Percentiles rank a stretch among this genome's conserved stretches.
Conservation (phyloP, 1,140 invertebrate genomes). For the Ridgeia piscesae region DNA sequence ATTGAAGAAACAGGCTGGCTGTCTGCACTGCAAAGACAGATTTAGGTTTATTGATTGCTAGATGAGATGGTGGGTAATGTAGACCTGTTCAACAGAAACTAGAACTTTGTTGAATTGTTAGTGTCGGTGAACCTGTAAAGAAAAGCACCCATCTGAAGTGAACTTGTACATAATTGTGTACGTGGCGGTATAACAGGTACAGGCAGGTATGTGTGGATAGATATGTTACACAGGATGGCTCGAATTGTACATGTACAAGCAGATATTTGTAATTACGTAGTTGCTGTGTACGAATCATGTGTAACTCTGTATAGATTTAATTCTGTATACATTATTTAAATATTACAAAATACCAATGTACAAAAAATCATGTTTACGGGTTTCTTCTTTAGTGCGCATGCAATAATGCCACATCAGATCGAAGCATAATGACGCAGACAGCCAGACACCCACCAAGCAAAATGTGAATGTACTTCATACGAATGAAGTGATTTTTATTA, state of each 20-base stretch:
- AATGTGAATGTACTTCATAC: too few relatives aligned
- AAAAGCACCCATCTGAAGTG: not conserved
- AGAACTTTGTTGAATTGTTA: not conserved
- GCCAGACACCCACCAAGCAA: too few relatives aligned
- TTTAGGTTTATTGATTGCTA: not conserved
- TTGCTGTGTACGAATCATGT: not conserved
- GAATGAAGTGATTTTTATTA: too few relatives aligned
- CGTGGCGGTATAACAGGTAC: not conserved
- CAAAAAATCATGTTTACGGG: not conserved
- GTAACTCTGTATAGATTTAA: slow-evolving; percentile 1
- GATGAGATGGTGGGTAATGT: not conserved
- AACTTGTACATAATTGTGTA: not conserved
- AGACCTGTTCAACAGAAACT: not conserved
- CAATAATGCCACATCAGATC: not conserved
- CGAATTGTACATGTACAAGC: not conserved
- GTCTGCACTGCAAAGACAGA: not conserved
- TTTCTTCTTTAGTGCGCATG: not conserved
- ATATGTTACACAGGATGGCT: not conserved
- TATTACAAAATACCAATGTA: not conserved
- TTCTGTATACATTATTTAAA: not conserved
- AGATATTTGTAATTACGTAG: not conserved
- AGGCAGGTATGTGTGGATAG: not conserved
- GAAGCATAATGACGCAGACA: too few relatives aligned
- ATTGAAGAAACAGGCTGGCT: too few relatives aligned
- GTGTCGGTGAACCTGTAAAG: not conserved